Base-by-base conservation (phyloP, 2,888 invertebrate species). In the Sympetrum striolatum region DNA sequence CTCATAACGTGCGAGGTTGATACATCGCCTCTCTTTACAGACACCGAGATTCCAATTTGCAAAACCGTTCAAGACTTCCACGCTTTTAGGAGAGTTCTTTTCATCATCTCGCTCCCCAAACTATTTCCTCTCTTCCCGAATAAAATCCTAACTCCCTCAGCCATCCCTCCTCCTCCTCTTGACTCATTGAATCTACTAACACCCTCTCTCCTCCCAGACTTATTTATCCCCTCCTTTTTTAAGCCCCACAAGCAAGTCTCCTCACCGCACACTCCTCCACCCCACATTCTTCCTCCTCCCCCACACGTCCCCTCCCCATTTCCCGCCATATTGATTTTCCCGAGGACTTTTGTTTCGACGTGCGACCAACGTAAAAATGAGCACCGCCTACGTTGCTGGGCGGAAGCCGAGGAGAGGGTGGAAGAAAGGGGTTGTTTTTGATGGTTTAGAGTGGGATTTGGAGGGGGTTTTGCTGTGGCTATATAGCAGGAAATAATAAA, bases 281-380 rank as follows among this genome's bases (percentile, higher is more conserved):
- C 14, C 82, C 82, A 18, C 80, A 25, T 12, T 31, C 80, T 4
- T 35, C 53, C 64, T 37, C 60, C 60, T 60, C 60, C 86, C 86
- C 60, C 22, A 86, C 86, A 86, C 86, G 64, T 86, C 86, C 86
- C 86, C 64, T 86, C 86, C 73, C 86, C 31, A 86, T 86, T 86
- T 86, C 86, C 86, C 86, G 86, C 86, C 86, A 86, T 86, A 86
- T 86, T 86, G 86, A 86, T 86, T 86, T 86, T 86, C 86, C 86
- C 10, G 81, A 60, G 86, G 60, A 86, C 86, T 86, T 86, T 86
- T 86, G 86, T 86, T 86, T 86, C 86, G 86, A 86, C 86, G 86
- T 86, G 86, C 58, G 37, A 86, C 86, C 86, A 37, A 86, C 86
- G 86, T 86, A 60, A 86, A 86, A 86, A 86, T 86, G 86, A 86